A percentile compares a stretch with the other conserved stretches of the same genome.
phyloP scores from a whole-genome alignment of 2,888 invertebrate genomes.

The Stenurella melanura region DNA sequence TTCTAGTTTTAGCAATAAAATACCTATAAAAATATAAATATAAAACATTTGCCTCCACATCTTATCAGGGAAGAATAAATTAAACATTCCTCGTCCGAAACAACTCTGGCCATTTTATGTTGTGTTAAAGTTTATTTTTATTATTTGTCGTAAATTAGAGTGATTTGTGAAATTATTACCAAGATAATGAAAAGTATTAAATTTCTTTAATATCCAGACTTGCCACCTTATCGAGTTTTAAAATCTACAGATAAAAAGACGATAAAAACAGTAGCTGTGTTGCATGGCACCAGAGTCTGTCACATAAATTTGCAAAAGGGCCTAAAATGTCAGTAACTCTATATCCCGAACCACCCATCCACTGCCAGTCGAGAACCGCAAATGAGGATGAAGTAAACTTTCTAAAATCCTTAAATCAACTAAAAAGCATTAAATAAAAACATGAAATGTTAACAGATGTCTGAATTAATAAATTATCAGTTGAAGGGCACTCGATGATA shows the following conservation, averaged over 20 bases:
- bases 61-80: constrained; percentile 18
- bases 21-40: constrained; percentile 15
- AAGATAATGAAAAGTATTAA: constrained; percentile 40
- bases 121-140: constrained; percentile 41
- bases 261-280: constrained; percentile 42
- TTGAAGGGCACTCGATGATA: background rate
- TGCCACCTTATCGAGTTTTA: constrained; percentile 32
- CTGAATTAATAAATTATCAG: background rate
- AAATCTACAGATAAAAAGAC: constrained; percentile 35
- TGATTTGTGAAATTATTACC: constrained; percentile 38
- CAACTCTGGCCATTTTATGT: constrained; percentile 23
- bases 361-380: constrained; percentile 17
- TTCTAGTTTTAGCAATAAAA: constrained; percentile 14
- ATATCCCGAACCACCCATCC: constrained; percentile 32
- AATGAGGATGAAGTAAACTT: constrained; percentile 11
- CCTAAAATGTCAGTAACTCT: constrained; percentile 37
- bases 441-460: constrained; percentile 1
- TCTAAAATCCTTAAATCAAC: constrained; percentile 9
- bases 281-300: constrained; percentile 39
- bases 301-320: constrained; percentile 42
- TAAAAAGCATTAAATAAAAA: background rate
- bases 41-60: constrained; percentile 19
- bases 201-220: constrained; percentile 29
- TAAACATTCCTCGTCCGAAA: constrained; percentile 5
- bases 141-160: constrained; percentile 41